These are phyloP conservation scores for Galemys pyrenaicus DNA, from an alignment of 2,113 vertebrate genomes.

Conservation along the genomic window DNA sequence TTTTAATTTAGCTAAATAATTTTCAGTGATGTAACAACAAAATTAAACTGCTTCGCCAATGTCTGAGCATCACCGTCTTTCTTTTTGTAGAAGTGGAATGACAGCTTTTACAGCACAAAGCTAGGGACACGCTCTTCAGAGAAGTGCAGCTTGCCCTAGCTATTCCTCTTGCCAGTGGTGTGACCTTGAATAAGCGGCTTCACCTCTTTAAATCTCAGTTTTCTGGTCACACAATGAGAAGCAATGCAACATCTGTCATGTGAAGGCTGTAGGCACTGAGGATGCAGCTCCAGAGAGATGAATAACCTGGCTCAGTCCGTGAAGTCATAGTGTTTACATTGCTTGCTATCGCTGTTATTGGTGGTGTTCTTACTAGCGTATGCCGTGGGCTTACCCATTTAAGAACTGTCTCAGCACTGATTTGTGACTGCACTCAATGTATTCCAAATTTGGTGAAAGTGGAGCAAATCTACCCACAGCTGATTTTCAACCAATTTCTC, in stretches of 20 bases:
- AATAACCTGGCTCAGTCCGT: background rate
- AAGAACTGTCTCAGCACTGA: no score
- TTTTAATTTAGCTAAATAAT: background rate
- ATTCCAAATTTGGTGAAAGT: background rate
- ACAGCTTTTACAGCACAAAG: background rate
- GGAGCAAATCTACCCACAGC: background rate
- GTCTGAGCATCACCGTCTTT: background rate
- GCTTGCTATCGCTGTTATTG: background rate
- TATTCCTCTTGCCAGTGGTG: background rate
- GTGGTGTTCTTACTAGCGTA: background rate
- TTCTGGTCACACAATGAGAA: background rate
- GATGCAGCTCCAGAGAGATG: background rate
- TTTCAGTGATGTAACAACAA: background rate
- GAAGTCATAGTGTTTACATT: background rate
- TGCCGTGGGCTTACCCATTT: background rate
- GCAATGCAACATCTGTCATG: background rate
- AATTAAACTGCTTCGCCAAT: background rate
- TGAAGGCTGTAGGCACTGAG: background rate
- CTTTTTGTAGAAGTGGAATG: background rate
- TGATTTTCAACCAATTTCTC: background rate
- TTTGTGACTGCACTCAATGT: background rate
- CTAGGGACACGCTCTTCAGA: background rate
- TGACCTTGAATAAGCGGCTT: background rate
- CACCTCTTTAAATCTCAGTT: background rate
- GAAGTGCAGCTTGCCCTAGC: background rate